Evolutionary conservation across 2,888 invertebrate species (phyloP).

Genomic region (Pyrrhia umbra): DNA sequence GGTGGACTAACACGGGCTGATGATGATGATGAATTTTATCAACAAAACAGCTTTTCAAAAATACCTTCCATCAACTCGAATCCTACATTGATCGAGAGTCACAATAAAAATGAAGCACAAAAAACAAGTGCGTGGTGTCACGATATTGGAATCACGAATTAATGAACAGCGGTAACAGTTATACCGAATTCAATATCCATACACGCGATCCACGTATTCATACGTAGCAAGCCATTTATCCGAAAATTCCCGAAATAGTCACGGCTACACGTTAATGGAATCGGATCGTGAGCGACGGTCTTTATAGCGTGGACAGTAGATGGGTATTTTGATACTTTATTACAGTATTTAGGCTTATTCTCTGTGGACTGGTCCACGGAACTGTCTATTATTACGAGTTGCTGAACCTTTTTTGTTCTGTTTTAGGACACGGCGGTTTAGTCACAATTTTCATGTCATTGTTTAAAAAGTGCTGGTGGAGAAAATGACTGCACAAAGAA

Average conservation of each 20-base stretch:
- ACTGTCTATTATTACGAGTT: too few species aligned
- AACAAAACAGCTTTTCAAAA: background rate
- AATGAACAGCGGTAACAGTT: constrained; percentile 3
- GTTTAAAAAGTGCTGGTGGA: too few species aligned
- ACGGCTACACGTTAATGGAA: background rate
- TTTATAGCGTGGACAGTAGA: background rate
- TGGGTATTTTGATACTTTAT: background rate
- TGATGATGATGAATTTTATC: too few species aligned
- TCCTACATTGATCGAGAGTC: background rate
- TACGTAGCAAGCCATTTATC: background rate
- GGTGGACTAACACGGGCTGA: too few species aligned
- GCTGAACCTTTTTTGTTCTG: too few species aligned
- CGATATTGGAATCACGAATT: constrained; percentile 20
- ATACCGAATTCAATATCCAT: constrained; percentile 16
- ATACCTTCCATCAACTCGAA: background rate
- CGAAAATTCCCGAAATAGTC: background rate
- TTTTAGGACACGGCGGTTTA: too few species aligned
- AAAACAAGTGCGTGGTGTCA: constrained; percentile 13
- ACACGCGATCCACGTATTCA: constrained; percentile 21
- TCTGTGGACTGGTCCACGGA: background rate
- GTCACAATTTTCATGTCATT: too few species aligned
- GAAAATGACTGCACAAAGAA: too few species aligned
- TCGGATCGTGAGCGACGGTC: background rate
- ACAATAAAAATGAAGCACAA: constrained; percentile 22
- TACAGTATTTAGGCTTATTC: background rate